Conservation (phyloP, 37 sponge, comb jelly and placozoan species). For the Tethya wilhelma region DNA sequence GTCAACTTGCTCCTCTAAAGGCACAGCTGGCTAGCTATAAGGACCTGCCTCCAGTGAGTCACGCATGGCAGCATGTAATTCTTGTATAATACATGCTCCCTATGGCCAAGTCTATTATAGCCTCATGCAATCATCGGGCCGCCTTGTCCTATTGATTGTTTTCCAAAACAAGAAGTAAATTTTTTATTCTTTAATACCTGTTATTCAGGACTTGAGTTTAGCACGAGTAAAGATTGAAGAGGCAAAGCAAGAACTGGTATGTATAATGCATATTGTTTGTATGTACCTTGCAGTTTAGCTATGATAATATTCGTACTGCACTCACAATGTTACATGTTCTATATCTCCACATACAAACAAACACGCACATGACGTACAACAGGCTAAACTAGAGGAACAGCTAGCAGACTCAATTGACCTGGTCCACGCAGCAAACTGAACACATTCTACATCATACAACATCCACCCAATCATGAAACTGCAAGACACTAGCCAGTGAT, state of each 20-base stretch:
- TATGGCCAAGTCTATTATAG: neutral
- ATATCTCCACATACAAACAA: no score
- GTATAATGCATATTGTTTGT: neutral
- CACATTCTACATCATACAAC: neutral
- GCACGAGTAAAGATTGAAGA: conserved; percentile 72
- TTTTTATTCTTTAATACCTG: neutral
- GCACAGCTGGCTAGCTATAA: conserved; percentile 59
- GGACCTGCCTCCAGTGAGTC: conserved; percentile 78
- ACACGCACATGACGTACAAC: neutral
- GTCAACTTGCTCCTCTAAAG: conserved; percentile 60
- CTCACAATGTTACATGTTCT: no score
- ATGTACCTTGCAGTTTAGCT: neutral
- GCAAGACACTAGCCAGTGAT: no score
- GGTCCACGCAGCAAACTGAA: conserved; percentile 48
- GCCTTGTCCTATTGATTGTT: neutral
- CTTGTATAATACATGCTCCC: neutral
- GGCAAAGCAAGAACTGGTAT: conserved; percentile 62
- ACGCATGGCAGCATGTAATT: neutral
- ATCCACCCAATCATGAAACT: no score
- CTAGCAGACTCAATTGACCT: conserved; percentile 55
- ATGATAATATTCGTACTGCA: no score
- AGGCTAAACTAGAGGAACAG: conserved; percentile 64
- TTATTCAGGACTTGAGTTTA: conserved; percentile 59
- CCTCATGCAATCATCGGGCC: no score
- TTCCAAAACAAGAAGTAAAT: neutral